phyloP scores from a whole-genome alignment of 2,797 vertebrate species.

The Danio albolineatus region DNA sequence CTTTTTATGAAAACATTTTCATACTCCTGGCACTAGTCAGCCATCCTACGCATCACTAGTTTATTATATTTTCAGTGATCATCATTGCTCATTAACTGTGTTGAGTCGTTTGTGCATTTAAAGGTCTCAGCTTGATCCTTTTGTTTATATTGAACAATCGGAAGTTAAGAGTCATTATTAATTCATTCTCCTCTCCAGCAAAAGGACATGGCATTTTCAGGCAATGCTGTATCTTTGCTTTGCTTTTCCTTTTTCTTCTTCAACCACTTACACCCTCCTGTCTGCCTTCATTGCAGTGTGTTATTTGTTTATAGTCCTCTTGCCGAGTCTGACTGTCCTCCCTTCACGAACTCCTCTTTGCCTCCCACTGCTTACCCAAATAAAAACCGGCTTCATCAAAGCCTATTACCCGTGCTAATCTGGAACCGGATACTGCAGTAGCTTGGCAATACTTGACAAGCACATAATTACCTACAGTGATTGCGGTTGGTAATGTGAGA shows the following conservation, averaged over 20 bases:
- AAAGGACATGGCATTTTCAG: conserved; percentile 31
- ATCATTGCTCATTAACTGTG: conserved; percentile 17
- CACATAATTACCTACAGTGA: not conserved
- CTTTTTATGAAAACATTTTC: not conserved
- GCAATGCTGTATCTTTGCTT: conserved; percentile 11
- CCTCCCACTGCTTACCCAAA: conserved; percentile 7
- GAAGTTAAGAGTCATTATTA: conserved; percentile 47
- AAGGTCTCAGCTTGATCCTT: conserved; percentile 30
- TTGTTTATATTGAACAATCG: conserved; percentile 46
- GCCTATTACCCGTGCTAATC: not conserved
- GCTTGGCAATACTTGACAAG: not conserved
- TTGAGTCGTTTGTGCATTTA: conserved; percentile 12
- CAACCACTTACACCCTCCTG: conserved; percentile 7
- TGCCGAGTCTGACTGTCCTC: conserved; percentile 33
- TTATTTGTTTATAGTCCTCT: conserved; percentile 27
- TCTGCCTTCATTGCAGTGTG: conserved; percentile 19
- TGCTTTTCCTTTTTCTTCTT: conserved; percentile 13
- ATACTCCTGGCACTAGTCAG: not conserved
- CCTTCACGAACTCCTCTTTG: not conserved
- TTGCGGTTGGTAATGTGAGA: not conserved
- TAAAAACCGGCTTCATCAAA: not conserved
- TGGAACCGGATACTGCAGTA: too few species aligned
- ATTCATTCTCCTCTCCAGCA: conserved; percentile 34
- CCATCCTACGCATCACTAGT: not conserved
- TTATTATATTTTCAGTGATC: conserved; percentile 7